Conservation (phyloP, 2,888 invertebrate species). For the Cyaniris semiargus region DNA sequence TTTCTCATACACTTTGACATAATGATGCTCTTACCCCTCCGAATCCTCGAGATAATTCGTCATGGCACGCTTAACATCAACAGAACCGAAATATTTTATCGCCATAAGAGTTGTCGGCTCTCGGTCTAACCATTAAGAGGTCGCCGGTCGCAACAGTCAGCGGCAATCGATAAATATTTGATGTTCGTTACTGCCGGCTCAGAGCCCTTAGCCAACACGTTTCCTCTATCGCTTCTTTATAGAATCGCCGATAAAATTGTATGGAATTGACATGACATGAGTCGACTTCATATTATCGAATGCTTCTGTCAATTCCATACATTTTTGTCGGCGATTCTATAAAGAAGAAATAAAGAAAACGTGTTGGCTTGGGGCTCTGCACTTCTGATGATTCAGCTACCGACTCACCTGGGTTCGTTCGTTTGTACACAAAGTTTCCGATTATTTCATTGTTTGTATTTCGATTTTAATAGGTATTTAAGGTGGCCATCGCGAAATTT, state of each 20-base stretch:
- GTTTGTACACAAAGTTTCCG: background rate
- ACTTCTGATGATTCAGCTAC: constrained; percentile 3
- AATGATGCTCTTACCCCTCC: background rate
- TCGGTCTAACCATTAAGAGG: constrained; percentile 19
- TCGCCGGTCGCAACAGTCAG: constrained; percentile 14
- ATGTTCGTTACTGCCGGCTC: constrained; percentile 30
- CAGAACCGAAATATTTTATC: background rate
- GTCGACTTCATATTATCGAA: too few species aligned
- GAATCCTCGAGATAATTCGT: background rate
- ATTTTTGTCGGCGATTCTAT: too few species aligned
- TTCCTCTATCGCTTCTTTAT: too few species aligned
- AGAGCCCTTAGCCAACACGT: background rate
- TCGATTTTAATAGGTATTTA: background rate
- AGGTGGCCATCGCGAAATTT: too few species aligned
- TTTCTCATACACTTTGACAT: background rate
- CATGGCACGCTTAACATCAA: background rate
- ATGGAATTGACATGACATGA: too few species aligned
- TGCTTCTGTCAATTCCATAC: too few species aligned
- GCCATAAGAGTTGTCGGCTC: background rate
- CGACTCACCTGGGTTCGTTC: constrained; percentile 11
- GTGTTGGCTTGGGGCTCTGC: background rate
- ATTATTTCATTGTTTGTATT: background rate
- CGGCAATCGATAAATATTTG: constrained; percentile 31
- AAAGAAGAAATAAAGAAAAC: too few species aligned
- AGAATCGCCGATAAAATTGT: too few species aligned